Conservation (phyloP, 2,888 invertebrate genomes). For the Carabus problematicus region DNA sequence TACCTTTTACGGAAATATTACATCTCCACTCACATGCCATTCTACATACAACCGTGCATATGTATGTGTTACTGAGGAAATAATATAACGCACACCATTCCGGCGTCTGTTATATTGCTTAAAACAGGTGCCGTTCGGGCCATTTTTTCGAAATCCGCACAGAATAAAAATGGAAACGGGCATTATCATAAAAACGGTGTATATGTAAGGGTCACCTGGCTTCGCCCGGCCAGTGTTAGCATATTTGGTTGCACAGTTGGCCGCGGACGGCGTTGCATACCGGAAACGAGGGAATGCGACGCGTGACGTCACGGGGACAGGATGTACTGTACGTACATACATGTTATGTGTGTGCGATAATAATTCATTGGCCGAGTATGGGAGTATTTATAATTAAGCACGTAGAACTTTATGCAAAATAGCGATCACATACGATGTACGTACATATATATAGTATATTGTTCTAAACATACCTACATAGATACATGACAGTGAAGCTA, state of each 20-base stretch:
- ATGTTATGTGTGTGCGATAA: conserved; percentile 19
- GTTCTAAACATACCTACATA: not conserved
- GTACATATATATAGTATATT: not conserved
- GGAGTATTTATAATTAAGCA: conserved; percentile 35
- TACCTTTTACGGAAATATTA: too few species aligned
- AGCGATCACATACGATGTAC: not conserved
- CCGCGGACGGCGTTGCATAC: conserved; percentile 15
- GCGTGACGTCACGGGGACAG: conserved; percentile 38
- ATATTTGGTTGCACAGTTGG: conserved; percentile 2
- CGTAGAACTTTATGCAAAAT: conserved; percentile 24
- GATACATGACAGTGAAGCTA: not conserved
- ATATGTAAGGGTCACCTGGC: not conserved
- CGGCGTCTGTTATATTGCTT: too few species aligned
- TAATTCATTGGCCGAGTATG: conserved; percentile 15
- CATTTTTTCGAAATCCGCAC: too few species aligned
- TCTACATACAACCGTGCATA: too few species aligned
- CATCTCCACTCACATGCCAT: too few species aligned
- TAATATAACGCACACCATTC: too few species aligned
- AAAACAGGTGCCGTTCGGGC: too few species aligned
- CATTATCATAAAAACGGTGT: not conserved
- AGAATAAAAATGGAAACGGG: too few species aligned
- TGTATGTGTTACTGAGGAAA: too few species aligned
- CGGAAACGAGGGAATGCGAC: conserved; percentile 26
- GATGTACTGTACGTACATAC: conserved; percentile 17
- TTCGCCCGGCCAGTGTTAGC: too few species aligned